Evolutionary conservation across 2,888 invertebrate species (phyloP).

Genomic region (Stenchaetothrips biformis): DNA sequence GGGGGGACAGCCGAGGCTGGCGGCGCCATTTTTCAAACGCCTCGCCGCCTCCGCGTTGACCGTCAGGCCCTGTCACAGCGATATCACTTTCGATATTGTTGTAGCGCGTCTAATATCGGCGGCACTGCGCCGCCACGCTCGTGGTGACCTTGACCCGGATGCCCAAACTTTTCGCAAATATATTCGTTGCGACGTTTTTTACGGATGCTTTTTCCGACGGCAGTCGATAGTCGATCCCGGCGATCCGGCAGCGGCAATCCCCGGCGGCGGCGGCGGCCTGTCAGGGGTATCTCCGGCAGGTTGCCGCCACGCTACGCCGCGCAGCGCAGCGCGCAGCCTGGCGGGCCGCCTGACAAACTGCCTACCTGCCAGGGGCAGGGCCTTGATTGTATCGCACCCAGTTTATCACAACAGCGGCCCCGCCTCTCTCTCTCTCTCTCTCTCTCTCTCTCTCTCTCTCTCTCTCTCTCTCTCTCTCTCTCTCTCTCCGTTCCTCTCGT

Average conservation of each 20-base stretch:
- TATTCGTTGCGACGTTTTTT: too few relatives aligned
- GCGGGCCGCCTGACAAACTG: not conserved
- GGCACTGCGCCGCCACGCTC: not conserved
- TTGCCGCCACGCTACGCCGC: too few relatives aligned
- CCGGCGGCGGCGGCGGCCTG: not conserved
- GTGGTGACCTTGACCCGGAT: too few relatives aligned
- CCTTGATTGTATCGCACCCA: constrained; percentile 2
- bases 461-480: not conserved
- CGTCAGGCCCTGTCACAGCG: not conserved
- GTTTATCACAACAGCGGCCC: constrained; percentile 5
- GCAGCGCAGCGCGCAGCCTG: too few relatives aligned
- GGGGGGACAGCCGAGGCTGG: not conserved
- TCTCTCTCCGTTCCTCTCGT: too few relatives aligned
- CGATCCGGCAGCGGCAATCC: too few relatives aligned
- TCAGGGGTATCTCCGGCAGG: not conserved
- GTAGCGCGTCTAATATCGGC: not conserved
- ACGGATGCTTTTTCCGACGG: too few relatives aligned
- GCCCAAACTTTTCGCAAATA: too few relatives aligned
- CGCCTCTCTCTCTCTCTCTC: not conserved
- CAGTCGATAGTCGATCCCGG: too few relatives aligned
- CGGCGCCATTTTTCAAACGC: constrained; percentile 9
- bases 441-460: not conserved
- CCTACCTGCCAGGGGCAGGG: not conserved
- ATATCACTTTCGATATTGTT: not conserved
- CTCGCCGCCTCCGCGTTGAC: not conserved